These are phyloP conservation scores for Dinoponera quadriceps DNA, from an alignment of 1,140 invertebrate species.

Conservation along the genomic window DNA sequence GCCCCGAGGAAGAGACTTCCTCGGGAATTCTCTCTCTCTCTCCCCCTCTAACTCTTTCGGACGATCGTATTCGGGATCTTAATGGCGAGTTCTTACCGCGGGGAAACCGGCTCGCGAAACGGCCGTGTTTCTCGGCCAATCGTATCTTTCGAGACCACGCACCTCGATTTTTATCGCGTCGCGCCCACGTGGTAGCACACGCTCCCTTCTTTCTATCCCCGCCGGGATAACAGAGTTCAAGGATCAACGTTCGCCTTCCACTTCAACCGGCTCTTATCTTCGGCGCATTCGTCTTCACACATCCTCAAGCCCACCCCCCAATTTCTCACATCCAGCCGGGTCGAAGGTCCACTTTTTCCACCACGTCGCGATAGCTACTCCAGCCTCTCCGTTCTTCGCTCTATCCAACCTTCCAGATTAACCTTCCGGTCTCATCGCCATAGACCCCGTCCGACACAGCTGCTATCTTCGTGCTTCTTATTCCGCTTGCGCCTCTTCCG, in stretches of 20 bases:
- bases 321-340: constrained; percentile 44
- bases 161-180: constrained; percentile 41
- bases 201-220: not conserved
- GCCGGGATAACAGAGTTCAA: constrained; percentile 46
- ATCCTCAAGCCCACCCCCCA: constrained; percentile 18
- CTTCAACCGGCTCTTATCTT: constrained; percentile 31
- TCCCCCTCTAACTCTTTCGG: not conserved
- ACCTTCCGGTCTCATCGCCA: constrained; percentile 41
- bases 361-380: constrained; percentile 52
- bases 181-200: not conserved
- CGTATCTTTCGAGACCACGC: not conserved
- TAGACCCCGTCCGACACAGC: constrained; percentile 45
- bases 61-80: not conserved
- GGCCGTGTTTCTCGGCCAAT: constrained; percentile 20
- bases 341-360: constrained; percentile 48
- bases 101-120: not conserved
- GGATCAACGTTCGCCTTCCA: constrained; percentile 22
- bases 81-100: not conserved
- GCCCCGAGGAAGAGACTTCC: too few species aligned
- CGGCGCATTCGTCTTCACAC: constrained; percentile 44
- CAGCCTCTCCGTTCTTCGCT: not conserved
- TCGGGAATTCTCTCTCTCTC: not conserved
- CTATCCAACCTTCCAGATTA: constrained; percentile 45
- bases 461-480: constrained; percentile 39
- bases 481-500: constrained; percentile 32